phyloP scores from a whole-genome alignment of 2,888 invertebrate species.

The Microctonus brassicae region DNA sequence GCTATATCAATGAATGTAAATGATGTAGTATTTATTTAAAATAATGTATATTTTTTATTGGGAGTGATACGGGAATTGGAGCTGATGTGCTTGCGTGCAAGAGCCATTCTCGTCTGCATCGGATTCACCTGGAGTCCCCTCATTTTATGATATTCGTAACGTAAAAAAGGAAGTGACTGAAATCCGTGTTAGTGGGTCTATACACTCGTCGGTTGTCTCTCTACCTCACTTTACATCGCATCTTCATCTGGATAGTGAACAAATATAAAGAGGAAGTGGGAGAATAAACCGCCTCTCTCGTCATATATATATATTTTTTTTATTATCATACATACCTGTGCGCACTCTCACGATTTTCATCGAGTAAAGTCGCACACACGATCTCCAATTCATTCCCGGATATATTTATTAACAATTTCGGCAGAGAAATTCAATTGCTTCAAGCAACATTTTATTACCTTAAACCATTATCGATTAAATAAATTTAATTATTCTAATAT shows the following conservation, averaged over 20 bases:
- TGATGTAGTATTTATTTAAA: too few relatives aligned
- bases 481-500: not conserved
- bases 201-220: not conserved
- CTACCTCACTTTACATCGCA: constrained; percentile 25
- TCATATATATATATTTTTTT: constrained; percentile 26
- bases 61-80: constrained; percentile 26
- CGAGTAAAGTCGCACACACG: constrained; percentile 13
- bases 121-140: constrained; percentile 55
- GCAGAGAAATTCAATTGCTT: constrained; percentile 27
- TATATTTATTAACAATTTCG: constrained; percentile 5
- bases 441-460: constrained; percentile 27
- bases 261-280: constrained; percentile 25
- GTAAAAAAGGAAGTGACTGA: constrained; percentile 67
- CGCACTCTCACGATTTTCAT: not conserved
- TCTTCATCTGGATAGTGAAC: constrained; percentile 35
- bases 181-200: constrained; percentile 68
- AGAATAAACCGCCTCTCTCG: constrained; percentile 47
- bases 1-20: not conserved
- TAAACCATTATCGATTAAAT: not conserved
- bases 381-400: constrained; percentile 32
- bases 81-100: constrained; percentile 47
- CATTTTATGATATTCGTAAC: constrained; percentile 69
- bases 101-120: constrained; percentile 61
- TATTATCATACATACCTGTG: not conserved
- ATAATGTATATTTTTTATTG: too few relatives aligned